Evolutionary conservation across 2,113 vertebrate genomes (phyloP), one percentile per base, ranked within the genome.

Genomic region (Urocynchramus pylzowi): DNA sequence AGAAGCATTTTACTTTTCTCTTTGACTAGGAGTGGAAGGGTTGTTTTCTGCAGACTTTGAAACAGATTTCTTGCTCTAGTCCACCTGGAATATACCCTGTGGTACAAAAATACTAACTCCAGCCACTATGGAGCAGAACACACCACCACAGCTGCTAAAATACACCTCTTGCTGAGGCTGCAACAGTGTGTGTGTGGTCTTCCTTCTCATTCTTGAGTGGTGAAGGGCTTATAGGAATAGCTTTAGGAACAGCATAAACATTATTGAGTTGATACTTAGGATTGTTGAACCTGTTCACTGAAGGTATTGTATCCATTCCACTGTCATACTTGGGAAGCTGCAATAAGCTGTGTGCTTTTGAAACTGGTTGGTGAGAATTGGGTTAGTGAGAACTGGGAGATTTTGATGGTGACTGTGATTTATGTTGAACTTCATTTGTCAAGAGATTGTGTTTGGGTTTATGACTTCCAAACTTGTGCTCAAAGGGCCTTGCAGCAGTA

Each of bases 381-480:
- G 97, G 84, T 68, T 96, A 97, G 68, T 49, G 89, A 97, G 96
- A 97, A 95, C 41, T 65, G 1, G 92, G 95, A 84, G 97, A 93
- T 97, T 98, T 98, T 42, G 96, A 90, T 69, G 97, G 93, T 74
- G 98, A 90, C 49, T 98, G 97, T 4, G 97, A 91, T 84, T 98
- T 99, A 90, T 84, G 91, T 59, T 95, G 92, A 49, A 96, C 97
- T 97, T 99, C 98, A 56, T 98, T 99, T 84, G 98, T 98, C 96
- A 99, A 97, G 92, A 99, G 98, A 97, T 98, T 99, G 96, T 98
- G 98, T 96, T 99, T 99, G 97, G 99, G 99, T 96, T 99, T 99
- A 37, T 98, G 98, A 91, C 98, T 99, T 97, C 99, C 98, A 64
- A 99, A 99, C 96, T 98, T 99, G 96, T 95, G 94, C 90, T 99